These are phyloP conservation scores for Sphaeramia orbicularis DNA, from an alignment of 2,797 vertebrate species.

Conservation along the genomic window DNA sequence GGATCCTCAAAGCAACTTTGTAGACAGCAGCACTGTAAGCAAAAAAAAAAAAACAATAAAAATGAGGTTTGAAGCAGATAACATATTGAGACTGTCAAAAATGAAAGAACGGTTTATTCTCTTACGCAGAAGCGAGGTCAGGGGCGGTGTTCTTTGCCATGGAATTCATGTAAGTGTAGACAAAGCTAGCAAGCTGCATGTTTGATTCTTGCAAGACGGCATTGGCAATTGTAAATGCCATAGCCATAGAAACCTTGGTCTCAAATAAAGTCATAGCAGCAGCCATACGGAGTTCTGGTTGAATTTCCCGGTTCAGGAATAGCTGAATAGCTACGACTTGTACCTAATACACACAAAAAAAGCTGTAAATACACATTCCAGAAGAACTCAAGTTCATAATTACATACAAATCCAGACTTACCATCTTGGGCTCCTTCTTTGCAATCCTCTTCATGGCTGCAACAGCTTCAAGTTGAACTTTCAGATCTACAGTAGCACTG, in stretches of 20 bases:
- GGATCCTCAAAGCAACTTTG: constrained; percentile 85
- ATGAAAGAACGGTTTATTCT: constrained; percentile 7
- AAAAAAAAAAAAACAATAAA: constrained; percentile 17
- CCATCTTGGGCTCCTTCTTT: constrained; percentile 81
- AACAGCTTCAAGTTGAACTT: constrained; percentile 77
- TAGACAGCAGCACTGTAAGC: constrained; percentile 87
- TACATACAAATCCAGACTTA: constrained; percentile 36
- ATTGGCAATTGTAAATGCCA: constrained; percentile 79
- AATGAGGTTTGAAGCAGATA: neutral
- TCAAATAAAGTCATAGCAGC: constrained; percentile 86
- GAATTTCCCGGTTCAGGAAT: constrained; percentile 80
- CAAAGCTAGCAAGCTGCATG: constrained; percentile 87
- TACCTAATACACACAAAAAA: constrained; percentile 77
- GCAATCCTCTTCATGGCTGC: constrained; percentile 85
- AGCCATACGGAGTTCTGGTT: constrained; percentile 83
- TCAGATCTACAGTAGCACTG: constrained; percentile 58
- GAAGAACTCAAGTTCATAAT: neutral
- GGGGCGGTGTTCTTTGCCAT: constrained; percentile 86
- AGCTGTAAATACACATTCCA: neutral
- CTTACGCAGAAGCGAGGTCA: constrained; percentile 87
- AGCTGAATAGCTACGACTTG: constrained; percentile 86
- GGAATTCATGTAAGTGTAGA: constrained; percentile 86
- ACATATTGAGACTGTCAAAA: neutral
- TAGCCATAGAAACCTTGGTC: constrained; percentile 82
- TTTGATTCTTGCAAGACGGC: constrained; percentile 83